These are phyloP conservation scores for Thymelicus sylvestris DNA, from an alignment of 2,888 invertebrate species.

Conservation along the genomic window DNA sequence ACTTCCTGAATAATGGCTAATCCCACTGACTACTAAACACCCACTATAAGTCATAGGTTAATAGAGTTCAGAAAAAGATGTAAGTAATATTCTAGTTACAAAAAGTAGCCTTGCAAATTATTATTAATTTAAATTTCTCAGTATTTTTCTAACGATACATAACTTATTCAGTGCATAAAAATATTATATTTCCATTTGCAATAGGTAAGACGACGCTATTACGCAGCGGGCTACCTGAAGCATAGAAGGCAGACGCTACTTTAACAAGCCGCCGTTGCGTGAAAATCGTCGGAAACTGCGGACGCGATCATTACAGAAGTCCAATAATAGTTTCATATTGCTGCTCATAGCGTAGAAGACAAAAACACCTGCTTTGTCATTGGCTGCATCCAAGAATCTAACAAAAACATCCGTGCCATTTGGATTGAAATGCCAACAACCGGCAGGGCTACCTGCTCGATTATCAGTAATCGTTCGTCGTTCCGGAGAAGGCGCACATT, in stretches of 20 bases:
- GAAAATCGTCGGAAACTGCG: conserved; percentile 5
- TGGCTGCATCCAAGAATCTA: conserved; percentile 31
- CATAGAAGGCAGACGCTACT: not conserved
- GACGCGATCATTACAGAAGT: conserved; percentile 4
- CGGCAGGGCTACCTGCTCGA: conserved; percentile 38
- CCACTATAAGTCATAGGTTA: too few relatives aligned
- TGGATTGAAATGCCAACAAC: conserved; percentile 46
- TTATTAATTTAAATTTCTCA: too few relatives aligned
- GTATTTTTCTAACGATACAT: too few relatives aligned
- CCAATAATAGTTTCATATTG: conserved; percentile 26
- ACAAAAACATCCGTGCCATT: conserved; percentile 44
- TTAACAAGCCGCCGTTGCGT: conserved; percentile 9
- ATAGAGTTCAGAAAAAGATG: too few relatives aligned
- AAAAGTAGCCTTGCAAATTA: too few relatives aligned
- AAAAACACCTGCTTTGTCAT: conserved; percentile 39
- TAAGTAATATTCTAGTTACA: too few relatives aligned
- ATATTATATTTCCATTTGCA: too few relatives aligned
- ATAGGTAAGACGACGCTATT: not conserved
- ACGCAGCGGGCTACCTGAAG: not conserved
- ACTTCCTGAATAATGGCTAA: too few relatives aligned
- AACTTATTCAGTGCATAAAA: too few relatives aligned
- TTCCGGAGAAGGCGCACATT: conserved; percentile 47
- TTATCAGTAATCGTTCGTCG: conserved; percentile 42
- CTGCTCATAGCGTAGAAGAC: conserved; percentile 12
- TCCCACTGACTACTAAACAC: too few relatives aligned